Evolutionary conservation across 2,888 invertebrate genomes (phyloP).

Genomic region (Ormyrus pomaceus): DNA sequence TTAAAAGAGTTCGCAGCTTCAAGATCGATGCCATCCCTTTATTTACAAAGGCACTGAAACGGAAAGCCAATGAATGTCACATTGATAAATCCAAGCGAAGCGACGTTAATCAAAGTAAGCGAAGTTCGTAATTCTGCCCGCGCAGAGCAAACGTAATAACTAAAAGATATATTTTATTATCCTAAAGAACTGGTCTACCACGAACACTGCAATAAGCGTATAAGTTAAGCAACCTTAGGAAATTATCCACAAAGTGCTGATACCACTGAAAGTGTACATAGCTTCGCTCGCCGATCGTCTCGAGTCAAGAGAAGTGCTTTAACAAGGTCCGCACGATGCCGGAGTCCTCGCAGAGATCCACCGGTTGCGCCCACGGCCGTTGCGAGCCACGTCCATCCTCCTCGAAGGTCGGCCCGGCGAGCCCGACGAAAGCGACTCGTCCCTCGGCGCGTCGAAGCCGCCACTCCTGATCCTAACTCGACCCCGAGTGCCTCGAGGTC

Average conservation of each 20-base stretch:
- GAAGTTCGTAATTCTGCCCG: too few species aligned
- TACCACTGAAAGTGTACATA: conserved; percentile 10
- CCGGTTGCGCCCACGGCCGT: conserved; percentile 23
- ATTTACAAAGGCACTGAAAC: conserved; percentile 24
- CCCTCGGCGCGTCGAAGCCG: conserved; percentile 56
- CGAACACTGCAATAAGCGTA: conserved; percentile 14
- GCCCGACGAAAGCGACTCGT: conserved; percentile 8
- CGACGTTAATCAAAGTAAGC: not conserved
- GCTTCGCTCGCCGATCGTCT: too few species aligned
- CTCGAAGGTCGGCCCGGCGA: conserved; percentile 2
- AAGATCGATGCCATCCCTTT: conserved; percentile 16
- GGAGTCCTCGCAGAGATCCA: conserved; percentile 27
- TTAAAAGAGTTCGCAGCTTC: not conserved
- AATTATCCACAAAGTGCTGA: conserved; percentile 15
- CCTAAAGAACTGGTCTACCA: conserved; percentile 9
- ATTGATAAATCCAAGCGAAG: conserved; percentile 11
- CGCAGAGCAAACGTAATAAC: not conserved
- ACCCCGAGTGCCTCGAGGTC: conserved; percentile 44
- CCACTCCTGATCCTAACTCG: conserved; percentile 56
- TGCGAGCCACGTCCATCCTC: conserved; percentile 14
- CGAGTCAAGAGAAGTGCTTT: not conserved
- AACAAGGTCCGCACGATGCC: conserved; percentile 3
- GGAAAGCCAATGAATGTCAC: not conserved
- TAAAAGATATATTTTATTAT: conserved; percentile 17
- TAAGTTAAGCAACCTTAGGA: not conserved